Conservation (phyloP, 2,113 vertebrate genomes). For the Zootoca vivipara region DNA sequence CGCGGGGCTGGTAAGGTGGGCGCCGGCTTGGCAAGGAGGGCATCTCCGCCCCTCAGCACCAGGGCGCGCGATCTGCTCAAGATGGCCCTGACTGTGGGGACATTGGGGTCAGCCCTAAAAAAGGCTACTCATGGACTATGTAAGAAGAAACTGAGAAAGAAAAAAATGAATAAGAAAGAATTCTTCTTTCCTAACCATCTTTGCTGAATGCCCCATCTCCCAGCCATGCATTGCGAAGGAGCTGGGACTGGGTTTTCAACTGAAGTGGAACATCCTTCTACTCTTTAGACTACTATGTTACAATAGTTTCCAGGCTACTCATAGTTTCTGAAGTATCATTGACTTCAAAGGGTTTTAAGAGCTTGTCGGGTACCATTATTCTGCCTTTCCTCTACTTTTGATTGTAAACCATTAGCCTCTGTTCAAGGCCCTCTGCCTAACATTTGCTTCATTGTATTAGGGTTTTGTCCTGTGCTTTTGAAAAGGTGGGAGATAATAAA, state of each 20-base stretch:
- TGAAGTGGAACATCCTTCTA: not conserved
- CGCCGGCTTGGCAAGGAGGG: no score
- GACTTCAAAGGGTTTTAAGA: not conserved
- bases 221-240: not conserved
- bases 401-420: not conserved
- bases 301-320: not conserved
- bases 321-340: constrained; percentile 2
- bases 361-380: constrained; percentile 4
- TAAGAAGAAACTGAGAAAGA: not conserved
- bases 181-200: not conserved
- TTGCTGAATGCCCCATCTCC: not conserved
- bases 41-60: no score
- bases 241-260: no score
- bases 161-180: not conserved
- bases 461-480: not conserved
- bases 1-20: no score
- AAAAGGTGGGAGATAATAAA: not conserved
- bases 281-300: no score
- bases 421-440: not conserved
- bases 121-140: not conserved
- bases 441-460: constrained; percentile 4
- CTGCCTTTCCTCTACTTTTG: not conserved
- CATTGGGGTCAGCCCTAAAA: not conserved
- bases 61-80: no score
- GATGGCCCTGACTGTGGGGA: no score